Evolutionary conservation across 2,113 vertebrate genomes (phyloP).

Genomic region (Mustelus asterias): DNA sequence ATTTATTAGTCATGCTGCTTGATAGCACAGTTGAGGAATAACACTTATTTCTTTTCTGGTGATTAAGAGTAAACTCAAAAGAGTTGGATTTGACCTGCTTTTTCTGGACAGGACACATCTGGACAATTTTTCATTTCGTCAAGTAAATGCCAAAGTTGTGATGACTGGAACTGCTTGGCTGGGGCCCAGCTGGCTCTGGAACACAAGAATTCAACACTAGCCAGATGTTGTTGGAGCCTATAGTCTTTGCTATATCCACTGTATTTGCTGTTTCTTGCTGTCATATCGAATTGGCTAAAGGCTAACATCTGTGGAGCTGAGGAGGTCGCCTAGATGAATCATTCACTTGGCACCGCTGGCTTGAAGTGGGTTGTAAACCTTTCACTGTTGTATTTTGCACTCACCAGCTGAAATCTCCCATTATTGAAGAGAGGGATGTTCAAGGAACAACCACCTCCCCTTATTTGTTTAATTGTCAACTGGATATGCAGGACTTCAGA

Average conservation of each 20-base stretch:
- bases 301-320: neutral
- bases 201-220: neutral
- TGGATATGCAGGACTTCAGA: too few species aligned
- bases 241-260: neutral
- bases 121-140: neutral
- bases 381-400: too few species aligned
- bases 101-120: neutral
- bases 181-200: neutral
- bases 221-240: neutral
- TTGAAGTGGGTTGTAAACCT: too few species aligned
- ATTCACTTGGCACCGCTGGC: neutral
- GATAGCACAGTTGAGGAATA: neutral
- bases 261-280: neutral
- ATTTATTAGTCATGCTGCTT: neutral
- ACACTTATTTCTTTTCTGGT: too few species aligned
- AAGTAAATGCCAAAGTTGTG: neutral
- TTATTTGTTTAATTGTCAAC: too few species aligned
- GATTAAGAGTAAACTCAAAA: neutral
- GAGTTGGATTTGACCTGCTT: neutral
- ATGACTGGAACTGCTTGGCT: neutral
- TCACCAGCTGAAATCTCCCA: too few species aligned
- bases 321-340: too few species aligned
- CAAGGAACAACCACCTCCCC: too few species aligned
- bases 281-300: neutral
- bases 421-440: too few species aligned